Evolutionary conservation across 2,888 invertebrate species (phyloP).

Genomic region (Prosopocoilus inquinatus): DNA sequence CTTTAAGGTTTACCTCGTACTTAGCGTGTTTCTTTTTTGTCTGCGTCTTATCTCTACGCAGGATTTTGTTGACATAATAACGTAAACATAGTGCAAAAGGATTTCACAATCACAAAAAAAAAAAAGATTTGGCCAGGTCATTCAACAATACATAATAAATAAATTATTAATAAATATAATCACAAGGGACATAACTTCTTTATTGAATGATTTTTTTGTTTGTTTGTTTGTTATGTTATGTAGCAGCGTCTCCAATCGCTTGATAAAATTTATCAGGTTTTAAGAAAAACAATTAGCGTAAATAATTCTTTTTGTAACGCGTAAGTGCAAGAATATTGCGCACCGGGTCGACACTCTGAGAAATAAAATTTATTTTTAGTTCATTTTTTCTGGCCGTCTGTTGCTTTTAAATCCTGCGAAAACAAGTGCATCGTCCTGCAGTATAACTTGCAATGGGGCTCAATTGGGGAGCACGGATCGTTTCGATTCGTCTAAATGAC

Average conservation of each 20-base stretch:
- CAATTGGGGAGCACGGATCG: conserved; percentile 23
- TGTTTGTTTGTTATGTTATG: conserved; percentile 3
- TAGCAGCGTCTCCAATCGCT: neutral
- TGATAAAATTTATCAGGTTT: neutral
- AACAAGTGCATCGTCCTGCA: conserved; percentile 47
- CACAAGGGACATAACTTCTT: neutral
- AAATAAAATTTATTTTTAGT: conserved; percentile 41
- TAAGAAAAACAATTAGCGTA: neutral
- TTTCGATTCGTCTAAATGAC: conserved; percentile 18
- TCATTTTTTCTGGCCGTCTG: conserved; percentile 35
- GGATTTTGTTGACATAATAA: no score
- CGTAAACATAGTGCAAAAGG: no score
- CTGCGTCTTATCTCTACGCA: no score
- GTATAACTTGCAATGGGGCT: conserved; percentile 31
- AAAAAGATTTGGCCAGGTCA: no score
- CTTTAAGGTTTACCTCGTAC: no score
- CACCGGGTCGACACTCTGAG: conserved; percentile 20
- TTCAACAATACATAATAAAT: neutral
- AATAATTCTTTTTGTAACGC: neutral
- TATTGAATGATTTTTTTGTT: conserved; percentile 4
- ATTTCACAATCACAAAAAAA: no score
- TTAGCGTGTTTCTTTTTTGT: no score
- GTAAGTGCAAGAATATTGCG: neutral
- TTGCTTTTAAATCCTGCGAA: conserved; percentile 41
- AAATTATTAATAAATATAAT: neutral